A percentile compares a stretch with the other conserved stretches of the same genome.
These are phyloP conservation scores for Labeo calbasu DNA, from an alignment of 2,797 vertebrate genomes.

Conservation along the genomic window DNA sequence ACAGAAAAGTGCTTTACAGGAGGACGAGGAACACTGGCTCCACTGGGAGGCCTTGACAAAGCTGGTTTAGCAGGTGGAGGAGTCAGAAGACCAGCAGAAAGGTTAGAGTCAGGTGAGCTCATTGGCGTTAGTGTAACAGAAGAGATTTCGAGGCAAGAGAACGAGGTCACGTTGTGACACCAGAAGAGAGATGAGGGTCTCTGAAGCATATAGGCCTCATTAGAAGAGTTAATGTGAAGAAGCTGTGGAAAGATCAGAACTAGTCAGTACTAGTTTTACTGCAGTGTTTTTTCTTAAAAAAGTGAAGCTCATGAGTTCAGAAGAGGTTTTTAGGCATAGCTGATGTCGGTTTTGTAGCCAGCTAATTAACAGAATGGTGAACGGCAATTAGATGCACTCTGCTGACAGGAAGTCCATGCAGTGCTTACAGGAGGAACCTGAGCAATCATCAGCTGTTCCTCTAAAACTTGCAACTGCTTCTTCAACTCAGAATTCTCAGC, in stretches of 20 bases:
- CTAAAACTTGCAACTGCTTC: conserved; percentile 91
- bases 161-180: conserved; percentile 84
- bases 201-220: conserved; percentile 85
- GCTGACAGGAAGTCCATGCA: neutral
- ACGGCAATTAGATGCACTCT: neutral
- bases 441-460: conserved; percentile 89
- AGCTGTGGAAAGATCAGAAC: conserved; percentile 84
- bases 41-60: conserved; percentile 80
- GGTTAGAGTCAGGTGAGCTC: conserved; percentile 89
- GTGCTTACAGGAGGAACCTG: conserved; percentile 88
- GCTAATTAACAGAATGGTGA: conserved; percentile 4
- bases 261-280: conserved; percentile 66
- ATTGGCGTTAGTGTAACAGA: conserved; percentile 90
- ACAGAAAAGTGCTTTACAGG: conserved; percentile 77
- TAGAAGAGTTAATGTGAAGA: conserved; percentile 84
- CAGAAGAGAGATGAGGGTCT: conserved; percentile 90
- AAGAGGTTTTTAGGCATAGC: neutral
- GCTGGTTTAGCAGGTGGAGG: conserved; percentile 85
- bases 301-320: neutral
- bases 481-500: conserved; percentile 94
- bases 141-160: conserved; percentile 91
- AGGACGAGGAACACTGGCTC: conserved; percentile 86
- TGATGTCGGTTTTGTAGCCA: neutral
- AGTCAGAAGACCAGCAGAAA: conserved; percentile 86
- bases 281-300: neutral